Percentiles rank a stretch among this genome's conserved stretches.
These are phyloP conservation scores for Drosophila histrio DNA, from an alignment of 2,888 invertebrate genomes.

Conservation along the genomic window DNA sequence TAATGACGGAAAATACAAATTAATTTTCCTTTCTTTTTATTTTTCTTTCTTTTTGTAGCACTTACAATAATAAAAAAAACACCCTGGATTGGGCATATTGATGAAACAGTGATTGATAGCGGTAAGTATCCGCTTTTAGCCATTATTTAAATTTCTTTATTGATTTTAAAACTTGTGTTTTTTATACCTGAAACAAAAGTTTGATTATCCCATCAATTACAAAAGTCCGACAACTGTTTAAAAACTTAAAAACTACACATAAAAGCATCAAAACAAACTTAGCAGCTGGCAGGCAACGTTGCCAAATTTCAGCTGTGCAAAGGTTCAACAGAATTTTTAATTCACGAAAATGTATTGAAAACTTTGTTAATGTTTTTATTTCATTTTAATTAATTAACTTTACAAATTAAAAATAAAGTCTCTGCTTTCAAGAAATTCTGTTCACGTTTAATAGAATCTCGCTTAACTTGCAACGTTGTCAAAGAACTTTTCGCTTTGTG, in stretches of 20 bases:
- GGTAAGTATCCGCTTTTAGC: slow-evolving; percentile 34
- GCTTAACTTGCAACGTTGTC: neutral
- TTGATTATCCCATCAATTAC: slow-evolving; percentile 12
- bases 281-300: neutral
- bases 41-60: neutral
- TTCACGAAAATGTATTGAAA: neutral
- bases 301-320: neutral
- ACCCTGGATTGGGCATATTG: slow-evolving; percentile 3
- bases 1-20: slow-evolving; percentile 8
- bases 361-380: neutral
- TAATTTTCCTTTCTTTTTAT: slow-evolving; percentile 6
- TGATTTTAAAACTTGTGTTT: slow-evolving; percentile 10
- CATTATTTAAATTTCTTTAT: slow-evolving; percentile 20
- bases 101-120: slow-evolving; percentile 33
- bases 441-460: slow-evolving; percentile 1
- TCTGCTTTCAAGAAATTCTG: neutral
- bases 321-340: neutral
- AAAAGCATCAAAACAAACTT: neutral
- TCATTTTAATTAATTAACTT: slow-evolving; percentile 1
- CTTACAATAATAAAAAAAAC: neutral
- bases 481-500: slow-evolving; percentile 31
- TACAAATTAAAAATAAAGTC: neutral
- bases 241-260: slow-evolving; percentile 6
- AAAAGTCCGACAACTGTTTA: neutral
- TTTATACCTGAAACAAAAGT: slow-evolving; percentile 12